Evolutionary conservation across 2,888 invertebrate species (phyloP).

Genomic region (Patella caerulea): DNA sequence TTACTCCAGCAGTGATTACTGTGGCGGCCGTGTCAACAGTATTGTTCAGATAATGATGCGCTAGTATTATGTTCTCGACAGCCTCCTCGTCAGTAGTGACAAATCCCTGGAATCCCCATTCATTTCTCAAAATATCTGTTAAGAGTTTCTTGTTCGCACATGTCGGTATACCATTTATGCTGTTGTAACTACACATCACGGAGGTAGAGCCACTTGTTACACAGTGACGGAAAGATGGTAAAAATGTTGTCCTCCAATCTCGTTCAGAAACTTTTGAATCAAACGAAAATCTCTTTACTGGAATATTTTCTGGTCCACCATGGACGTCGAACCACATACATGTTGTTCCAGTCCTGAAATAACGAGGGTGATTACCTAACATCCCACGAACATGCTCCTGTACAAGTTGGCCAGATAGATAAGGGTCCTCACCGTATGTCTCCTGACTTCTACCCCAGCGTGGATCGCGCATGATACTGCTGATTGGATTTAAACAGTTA

Average conservation of each 20-base stretch:
- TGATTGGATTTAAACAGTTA: constrained; percentile 35
- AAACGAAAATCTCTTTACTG: constrained; percentile 55
- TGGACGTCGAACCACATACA: constrained; percentile 68
- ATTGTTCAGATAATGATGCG: constrained; percentile 43
- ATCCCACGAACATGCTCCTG: constrained; percentile 56
- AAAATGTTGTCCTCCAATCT: constrained; percentile 64
- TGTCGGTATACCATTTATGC: constrained; percentile 61
- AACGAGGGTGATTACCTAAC: constrained; percentile 58
- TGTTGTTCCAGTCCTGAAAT: constrained; percentile 60
- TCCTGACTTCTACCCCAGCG: constrained; percentile 69
- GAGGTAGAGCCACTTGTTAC: constrained; percentile 64
- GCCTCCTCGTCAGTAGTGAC: constrained; percentile 62
- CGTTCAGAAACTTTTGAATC: constrained; percentile 59
- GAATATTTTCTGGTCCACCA: constrained; percentile 66
- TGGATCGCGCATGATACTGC: constrained; percentile 63
- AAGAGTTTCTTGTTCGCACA: constrained; percentile 57
- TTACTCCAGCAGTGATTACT: constrained; percentile 43
- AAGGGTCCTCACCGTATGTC: constrained; percentile 68
- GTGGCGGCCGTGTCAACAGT: constrained; percentile 41
- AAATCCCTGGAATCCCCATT: constrained; percentile 61
- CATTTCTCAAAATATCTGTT: constrained; percentile 52
- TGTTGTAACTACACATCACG: constrained; percentile 70
- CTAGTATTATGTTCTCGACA: constrained; percentile 44
- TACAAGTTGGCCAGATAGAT: constrained; percentile 54
- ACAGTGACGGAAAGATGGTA: constrained; percentile 64